Percentiles rank a stretch among this genome's conserved stretches.
phyloP scores from a whole-genome alignment of 2,888 invertebrate species.

The Cephalotes varians region DNA sequence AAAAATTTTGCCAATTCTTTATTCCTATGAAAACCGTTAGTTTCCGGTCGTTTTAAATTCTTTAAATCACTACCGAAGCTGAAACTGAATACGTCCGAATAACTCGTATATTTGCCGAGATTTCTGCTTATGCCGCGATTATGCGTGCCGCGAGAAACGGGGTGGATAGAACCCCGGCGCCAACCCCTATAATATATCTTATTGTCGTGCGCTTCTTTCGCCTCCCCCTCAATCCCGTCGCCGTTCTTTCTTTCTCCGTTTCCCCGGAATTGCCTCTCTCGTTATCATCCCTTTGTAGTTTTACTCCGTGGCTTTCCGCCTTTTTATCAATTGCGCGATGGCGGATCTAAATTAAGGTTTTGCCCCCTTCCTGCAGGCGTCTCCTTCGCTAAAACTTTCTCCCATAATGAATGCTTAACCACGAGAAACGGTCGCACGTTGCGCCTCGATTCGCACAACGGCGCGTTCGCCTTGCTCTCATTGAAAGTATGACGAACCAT shows the following conservation, averaged over 20 bases:
- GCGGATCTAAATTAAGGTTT: conserved; percentile 40
- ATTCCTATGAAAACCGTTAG: neutral
- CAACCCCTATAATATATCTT: conserved; percentile 49
- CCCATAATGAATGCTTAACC: conserved; percentile 26
- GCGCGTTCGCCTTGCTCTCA: neutral
- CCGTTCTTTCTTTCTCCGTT: neutral
- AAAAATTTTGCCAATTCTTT: neutral
- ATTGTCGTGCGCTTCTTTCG: conserved; percentile 32
- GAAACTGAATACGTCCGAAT: neutral
- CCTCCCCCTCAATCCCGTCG: neutral
- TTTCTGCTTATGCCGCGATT: conserved; percentile 43
- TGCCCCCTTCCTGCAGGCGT: neutral
- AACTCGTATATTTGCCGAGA: neutral
- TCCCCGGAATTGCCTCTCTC: conserved; percentile 38
- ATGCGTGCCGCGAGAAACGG: conserved; percentile 40
- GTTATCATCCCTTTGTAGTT: conserved; percentile 49
- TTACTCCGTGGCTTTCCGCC: conserved; percentile 36
- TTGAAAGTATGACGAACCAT: conserved; percentile 17
- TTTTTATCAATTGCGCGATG: conserved; percentile 39
- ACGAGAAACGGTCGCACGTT: conserved; percentile 34
- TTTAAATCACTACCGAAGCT: neutral
- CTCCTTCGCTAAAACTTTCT: conserved; percentile 34
- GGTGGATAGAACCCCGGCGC: conserved; percentile 7
- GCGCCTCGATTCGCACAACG: conserved; percentile 10
- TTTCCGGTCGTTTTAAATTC: neutral